Percentiles rank a stretch among this genome's conserved stretches.
phyloP scores from a whole-genome alignment of 1,140 invertebrate genomes.

The Phenacoccus solenopsis region DNA sequence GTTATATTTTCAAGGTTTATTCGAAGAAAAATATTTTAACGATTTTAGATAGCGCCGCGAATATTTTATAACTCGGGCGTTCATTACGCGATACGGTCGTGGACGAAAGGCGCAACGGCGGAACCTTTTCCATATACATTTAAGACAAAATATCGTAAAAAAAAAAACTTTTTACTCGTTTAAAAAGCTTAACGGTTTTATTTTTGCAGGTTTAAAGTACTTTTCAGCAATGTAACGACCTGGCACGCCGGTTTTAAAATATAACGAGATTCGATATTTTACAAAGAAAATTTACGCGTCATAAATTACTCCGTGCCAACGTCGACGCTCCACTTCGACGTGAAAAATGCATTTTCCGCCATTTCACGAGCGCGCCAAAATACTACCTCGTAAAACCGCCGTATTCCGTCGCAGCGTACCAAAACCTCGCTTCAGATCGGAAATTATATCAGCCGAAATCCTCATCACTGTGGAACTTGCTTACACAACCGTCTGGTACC shows the following conservation, averaged over 20 bases:
- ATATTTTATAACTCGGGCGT: too few species aligned
- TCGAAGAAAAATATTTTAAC: too few species aligned
- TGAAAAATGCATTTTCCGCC: too few species aligned
- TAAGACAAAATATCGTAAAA: slow-evolving; percentile 14
- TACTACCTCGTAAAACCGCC: too few species aligned
- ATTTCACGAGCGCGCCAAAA: too few species aligned
- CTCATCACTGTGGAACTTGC: too few species aligned
- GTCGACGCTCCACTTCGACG: background rate
- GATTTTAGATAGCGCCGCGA: too few species aligned
- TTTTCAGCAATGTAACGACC: slow-evolving; percentile 5
- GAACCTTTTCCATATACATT: slow-evolving; percentile 10
- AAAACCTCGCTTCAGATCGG: background rate
- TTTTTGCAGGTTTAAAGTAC: slow-evolving; percentile 10
- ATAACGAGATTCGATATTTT: slow-evolving; percentile 16
- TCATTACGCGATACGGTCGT: too few species aligned
- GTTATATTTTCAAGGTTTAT: too few species aligned
- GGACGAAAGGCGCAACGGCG: too few species aligned
- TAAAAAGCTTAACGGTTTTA: slow-evolving; percentile 14
- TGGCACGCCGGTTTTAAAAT: background rate
- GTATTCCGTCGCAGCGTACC: background rate
- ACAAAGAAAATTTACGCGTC: slow-evolving; percentile 10
- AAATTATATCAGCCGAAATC: background rate
- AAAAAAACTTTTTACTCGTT: slow-evolving; percentile 12
- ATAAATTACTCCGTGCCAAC: background rate
- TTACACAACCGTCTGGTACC: too few species aligned